Base-by-base conservation (phyloP, 2,113 vertebrate species). In the Ahaetulla prasina region DNA sequence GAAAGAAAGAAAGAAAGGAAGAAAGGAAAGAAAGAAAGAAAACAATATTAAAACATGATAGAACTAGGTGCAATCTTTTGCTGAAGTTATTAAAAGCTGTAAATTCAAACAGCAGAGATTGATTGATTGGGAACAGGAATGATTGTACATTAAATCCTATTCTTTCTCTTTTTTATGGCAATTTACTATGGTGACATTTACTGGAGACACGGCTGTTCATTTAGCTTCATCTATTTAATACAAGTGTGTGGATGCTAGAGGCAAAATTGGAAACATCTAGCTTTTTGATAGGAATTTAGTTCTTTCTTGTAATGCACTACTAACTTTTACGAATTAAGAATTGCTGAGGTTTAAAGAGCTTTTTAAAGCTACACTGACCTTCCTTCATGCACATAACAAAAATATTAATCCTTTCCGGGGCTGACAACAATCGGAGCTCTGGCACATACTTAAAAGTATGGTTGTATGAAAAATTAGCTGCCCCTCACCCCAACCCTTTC, bases 161-260 rank as follows among this genome's bases (percentile, higher is more conserved):
- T 89, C 43, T 23, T 49, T 49, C 35, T 84, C n/a, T 49, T 52
- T 54, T 92, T 89, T 27, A 89, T 92, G 52, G 57, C 53, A 89
- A 87, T 92, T 89, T 85, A 89, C 54, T 35, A 85, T 50, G 87
- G 68, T 89, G 68, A 89, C 88, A 92, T 92, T 92, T 89, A 60
- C 53, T 47, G 53, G 39, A 49, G 88, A 54, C 88, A 92, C 53
- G 10, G 12, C 87, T 92, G 87, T 89, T 92, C 63, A n/a, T 88
- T 89, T 25, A 49, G 54, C 39, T 89, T 89, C n/a, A 54, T 30
- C 92, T 85, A 55, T 89, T 92, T 80, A 84, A 89, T 68, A 74
- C 18, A 80, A 43, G 80, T 39, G 8, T 89, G 30, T 57, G 53
- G 55, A 57, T 35, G 52, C 88, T 20, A 57, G 25, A 50, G 39